Percentiles rank a stretch among this genome's conserved stretches.
These are phyloP conservation scores for Dryocosmus kuriphilus DNA, from an alignment of 2,888 invertebrate species.

Conservation along the genomic window DNA sequence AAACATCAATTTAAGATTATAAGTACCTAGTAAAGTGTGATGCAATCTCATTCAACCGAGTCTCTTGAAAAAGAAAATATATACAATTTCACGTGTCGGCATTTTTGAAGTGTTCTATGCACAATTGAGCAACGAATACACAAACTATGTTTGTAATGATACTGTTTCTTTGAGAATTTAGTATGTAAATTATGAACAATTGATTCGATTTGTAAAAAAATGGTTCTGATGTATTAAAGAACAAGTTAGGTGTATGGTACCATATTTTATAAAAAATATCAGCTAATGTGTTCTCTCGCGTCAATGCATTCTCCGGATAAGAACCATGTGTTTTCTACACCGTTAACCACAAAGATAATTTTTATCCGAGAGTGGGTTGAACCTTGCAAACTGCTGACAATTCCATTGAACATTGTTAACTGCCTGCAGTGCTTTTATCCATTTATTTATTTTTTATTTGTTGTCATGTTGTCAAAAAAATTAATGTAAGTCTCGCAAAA, in stretches of 20 bases:
- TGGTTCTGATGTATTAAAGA: too few species aligned
- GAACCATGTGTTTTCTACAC: not conserved
- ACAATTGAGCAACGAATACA: not conserved
- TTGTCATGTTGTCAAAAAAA: not conserved
- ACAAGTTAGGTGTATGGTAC: too few species aligned
- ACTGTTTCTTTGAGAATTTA: not conserved
- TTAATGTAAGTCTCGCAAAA: not conserved
- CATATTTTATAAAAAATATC: not conserved
- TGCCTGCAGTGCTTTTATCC: too few species aligned
- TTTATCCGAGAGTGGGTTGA: too few species aligned
- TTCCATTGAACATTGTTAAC: too few species aligned
- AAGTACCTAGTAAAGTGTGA: conserved; percentile 29
- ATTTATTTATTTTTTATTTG: too few species aligned
- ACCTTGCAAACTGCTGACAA: too few species aligned
- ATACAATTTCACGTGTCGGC: not conserved
- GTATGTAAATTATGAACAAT: not conserved
- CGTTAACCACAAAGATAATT: too few species aligned
- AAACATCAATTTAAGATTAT: conserved; percentile 17
- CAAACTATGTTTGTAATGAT: not conserved
- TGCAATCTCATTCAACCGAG: conserved; percentile 15
- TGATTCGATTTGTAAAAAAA: too few species aligned
- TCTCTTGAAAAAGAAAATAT: conserved; percentile 25
- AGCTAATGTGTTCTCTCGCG: not conserved
- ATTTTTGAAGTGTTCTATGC: not conserved
- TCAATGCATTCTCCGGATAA: not conserved